Evolutionary conservation across 2,797 vertebrate genomes (phyloP).

Genomic region (Malacoctenus gilli): DNA sequence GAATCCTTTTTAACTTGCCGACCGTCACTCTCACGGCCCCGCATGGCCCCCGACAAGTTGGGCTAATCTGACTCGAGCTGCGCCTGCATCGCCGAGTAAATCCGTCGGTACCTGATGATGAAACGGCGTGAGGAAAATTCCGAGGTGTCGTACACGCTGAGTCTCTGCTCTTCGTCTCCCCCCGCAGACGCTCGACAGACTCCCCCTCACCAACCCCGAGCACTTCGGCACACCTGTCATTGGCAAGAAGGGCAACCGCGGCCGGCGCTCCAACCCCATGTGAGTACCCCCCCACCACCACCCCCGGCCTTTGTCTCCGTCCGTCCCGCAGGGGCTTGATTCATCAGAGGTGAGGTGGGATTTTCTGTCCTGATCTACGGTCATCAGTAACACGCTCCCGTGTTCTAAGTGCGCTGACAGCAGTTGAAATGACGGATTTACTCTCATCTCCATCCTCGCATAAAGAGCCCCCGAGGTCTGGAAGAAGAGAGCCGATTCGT

Average conservation of each 20-base stretch:
- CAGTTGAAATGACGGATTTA: constrained; percentile 60
- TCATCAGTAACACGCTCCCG: constrained; percentile 37
- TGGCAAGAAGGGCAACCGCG: constrained; percentile 84
- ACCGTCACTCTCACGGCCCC: too few relatives aligned
- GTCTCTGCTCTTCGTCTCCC: constrained; percentile 32
- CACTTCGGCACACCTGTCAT: constrained; percentile 88
- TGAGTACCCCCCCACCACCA: constrained; percentile 54
- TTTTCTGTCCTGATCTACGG: constrained; percentile 28
- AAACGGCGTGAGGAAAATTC: constrained; percentile 8
- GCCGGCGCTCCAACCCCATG: constrained; percentile 82
- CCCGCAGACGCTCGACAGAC: constrained; percentile 83
- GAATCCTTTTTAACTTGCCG: too few relatives aligned
- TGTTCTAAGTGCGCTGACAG: constrained; percentile 26
- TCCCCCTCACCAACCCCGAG: constrained; percentile 86
- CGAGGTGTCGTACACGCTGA: constrained; percentile 22
- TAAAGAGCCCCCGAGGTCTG: constrained; percentile 44
- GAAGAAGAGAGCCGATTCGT: constrained; percentile 34
- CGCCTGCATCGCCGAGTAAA: constrained; percentile 5
- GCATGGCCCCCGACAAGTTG: too few relatives aligned
- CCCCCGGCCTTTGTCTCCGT: too few relatives aligned
- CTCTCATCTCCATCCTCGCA: constrained; percentile 44
- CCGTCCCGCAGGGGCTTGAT: constrained; percentile 9
- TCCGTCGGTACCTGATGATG: constrained; percentile 14
- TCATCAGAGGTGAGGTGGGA: constrained; percentile 12
- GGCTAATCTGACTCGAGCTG: too few relatives aligned